These are phyloP conservation scores for Coptotermes formosanus DNA, from an alignment of 1,140 invertebrate genomes.

Conservation along the genomic window DNA sequence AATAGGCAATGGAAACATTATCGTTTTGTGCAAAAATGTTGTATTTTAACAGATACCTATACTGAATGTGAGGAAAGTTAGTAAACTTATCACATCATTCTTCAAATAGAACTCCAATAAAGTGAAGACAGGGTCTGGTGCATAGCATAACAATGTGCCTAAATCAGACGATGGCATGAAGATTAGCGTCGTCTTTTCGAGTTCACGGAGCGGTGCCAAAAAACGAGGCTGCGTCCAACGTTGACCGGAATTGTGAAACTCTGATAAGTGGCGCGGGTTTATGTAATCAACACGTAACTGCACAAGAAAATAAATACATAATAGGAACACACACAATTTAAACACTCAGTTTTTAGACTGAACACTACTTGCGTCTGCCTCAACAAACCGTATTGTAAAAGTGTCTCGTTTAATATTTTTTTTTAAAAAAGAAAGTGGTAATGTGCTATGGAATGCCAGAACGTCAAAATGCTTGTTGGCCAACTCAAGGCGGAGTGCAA, in stretches of 20 bases:
- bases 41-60: neutral
- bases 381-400: neutral
- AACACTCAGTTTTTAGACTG: neutral
- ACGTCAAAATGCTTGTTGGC: neutral
- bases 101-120: neutral
- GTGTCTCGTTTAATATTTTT: neutral
- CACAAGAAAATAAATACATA: too few species aligned
- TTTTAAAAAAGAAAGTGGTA: neutral
- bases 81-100: neutral
- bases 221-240: neutral
- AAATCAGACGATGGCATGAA: neutral
- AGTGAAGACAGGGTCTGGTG: neutral
- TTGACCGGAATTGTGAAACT: neutral
- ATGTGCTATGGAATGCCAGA: neutral
- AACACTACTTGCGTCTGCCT: neutral
- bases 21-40: neutral
- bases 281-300: too few species aligned
- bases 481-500: neutral
- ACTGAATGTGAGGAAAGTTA: neutral
- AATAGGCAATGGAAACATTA: neutral
- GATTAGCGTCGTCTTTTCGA: neutral
- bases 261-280: neutral
- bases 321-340: too few species aligned
- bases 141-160: constrained; percentile 1
- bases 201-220: neutral